These are phyloP conservation scores for Pterobdella sp. DNA, from an alignment of 2,888 invertebrate species.

Conservation along the genomic window DNA sequence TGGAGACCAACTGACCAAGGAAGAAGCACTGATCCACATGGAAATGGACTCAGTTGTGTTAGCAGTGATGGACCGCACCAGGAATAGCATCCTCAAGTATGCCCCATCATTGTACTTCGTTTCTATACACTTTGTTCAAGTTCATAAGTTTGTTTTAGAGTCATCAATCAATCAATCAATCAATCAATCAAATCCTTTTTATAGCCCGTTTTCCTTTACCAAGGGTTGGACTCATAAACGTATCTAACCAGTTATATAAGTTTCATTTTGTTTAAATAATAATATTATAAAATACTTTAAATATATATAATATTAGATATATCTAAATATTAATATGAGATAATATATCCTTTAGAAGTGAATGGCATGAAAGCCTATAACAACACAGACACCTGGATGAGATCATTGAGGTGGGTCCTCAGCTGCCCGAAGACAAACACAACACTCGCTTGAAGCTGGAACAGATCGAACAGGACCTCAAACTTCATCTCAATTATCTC, in stretches of 20 bases:
- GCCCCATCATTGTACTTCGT: constrained; percentile 31
- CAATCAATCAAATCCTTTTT: not conserved
- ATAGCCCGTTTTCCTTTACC: not conserved
- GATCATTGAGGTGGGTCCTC: constrained; percentile 5
- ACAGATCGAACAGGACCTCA: constrained; percentile 35
- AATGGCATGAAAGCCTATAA: not conserved
- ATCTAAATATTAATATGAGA: too few relatives aligned
- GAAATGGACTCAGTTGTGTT: constrained; percentile 29
- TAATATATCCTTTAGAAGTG: too few relatives aligned
- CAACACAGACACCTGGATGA: constrained; percentile 17
- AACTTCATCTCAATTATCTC: constrained; percentile 35
- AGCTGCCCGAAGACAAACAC: constrained; percentile 32
- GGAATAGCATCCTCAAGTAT: constrained; percentile 34
- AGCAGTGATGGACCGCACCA: constrained; percentile 36
- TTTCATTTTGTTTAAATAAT: too few relatives aligned
- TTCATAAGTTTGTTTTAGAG: not conserved
- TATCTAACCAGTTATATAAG: too few relatives aligned
- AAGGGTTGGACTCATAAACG: too few relatives aligned
- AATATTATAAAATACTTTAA: too few relatives aligned
- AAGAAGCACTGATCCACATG: not conserved
- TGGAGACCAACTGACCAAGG: constrained; percentile 2
- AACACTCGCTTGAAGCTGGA: constrained; percentile 36
- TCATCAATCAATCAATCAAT: not conserved
- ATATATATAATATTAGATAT: too few relatives aligned
- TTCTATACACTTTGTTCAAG: constrained; percentile 32